Percentiles rank a stretch among this genome's conserved stretches.
Conservation (phyloP, 2,797 vertebrate species). For the Aselliscus stoliczkanus region DNA sequence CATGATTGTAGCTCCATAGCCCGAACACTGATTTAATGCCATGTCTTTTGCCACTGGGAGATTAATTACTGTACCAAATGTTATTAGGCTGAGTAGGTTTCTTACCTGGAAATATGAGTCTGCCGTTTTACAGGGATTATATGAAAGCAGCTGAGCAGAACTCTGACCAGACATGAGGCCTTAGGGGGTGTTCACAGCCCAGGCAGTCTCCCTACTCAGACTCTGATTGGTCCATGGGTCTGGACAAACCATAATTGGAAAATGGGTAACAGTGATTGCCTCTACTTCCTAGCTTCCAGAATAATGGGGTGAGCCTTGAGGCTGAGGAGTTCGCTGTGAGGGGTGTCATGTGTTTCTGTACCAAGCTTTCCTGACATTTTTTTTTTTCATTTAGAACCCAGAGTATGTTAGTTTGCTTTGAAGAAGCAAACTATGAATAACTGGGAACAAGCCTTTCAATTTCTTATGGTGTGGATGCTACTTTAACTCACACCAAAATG, state of each 20-base stretch:
- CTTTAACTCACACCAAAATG: neutral
- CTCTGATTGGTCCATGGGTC: neutral
- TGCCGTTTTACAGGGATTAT: constrained; percentile 55
- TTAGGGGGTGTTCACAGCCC: neutral
- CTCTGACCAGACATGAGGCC: neutral
- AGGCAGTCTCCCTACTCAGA: neutral
- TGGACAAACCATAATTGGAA: neutral
- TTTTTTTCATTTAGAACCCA: neutral
- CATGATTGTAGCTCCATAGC: constrained; percentile 79
- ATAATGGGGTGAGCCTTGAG: neutral
- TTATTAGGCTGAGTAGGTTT: constrained; percentile 71
- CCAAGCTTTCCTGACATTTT: neutral
- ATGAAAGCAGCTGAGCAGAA: constrained; percentile 46
- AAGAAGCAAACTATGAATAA: neutral
- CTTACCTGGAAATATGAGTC: constrained; percentile 63
- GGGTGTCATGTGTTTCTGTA: neutral
- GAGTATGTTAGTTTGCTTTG: constrained; percentile 7
- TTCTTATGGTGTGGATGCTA: neutral
- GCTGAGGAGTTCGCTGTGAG: neutral
- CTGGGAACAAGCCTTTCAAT: neutral
- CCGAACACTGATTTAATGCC: constrained; percentile 80
- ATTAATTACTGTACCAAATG: constrained; percentile 81
- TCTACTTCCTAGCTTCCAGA: neutral
- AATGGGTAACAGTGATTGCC: neutral
- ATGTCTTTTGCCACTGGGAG: constrained; percentile 78